These are phyloP conservation scores for Odontocerum albicorne DNA, from an alignment of 2,888 invertebrate genomes.

Conservation along the genomic window DNA sequence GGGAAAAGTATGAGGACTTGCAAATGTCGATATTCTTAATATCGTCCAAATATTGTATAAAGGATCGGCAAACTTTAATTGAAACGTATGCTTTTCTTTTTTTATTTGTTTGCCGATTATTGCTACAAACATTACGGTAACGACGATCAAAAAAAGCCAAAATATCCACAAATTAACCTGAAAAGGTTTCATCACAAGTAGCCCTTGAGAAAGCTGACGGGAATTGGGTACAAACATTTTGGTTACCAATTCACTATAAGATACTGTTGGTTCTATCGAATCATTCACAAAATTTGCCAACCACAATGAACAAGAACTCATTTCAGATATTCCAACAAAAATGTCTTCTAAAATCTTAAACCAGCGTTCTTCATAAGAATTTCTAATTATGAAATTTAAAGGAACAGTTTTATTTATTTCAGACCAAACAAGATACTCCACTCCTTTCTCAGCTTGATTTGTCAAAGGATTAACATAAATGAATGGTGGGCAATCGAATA, in stretches of 20 bases:
- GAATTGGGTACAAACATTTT: not conserved
- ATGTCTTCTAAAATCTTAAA: not conserved
- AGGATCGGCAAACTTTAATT: not conserved
- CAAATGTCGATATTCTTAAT: slow-evolving; percentile 15
- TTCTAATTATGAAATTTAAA: not conserved
- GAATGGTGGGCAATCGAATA: not conserved
- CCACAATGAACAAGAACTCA: not conserved
- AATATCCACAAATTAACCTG: too few relatives aligned
- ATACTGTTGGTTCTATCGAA: not conserved
- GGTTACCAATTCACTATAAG: not conserved
- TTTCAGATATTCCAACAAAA: not conserved
- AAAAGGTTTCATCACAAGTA: not conserved
- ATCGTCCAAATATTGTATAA: slow-evolving; percentile 16
- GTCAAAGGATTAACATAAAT: not conserved
- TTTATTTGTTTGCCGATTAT: too few relatives aligned
- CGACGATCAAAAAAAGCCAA: too few relatives aligned
- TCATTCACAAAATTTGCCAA: not conserved
- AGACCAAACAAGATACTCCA: not conserved
- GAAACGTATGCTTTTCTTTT: not conserved
- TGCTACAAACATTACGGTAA: too few relatives aligned
- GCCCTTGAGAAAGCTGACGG: not conserved
- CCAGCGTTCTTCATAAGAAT: not conserved
- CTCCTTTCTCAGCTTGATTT: not conserved
- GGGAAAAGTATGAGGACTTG: slow-evolving; percentile 16
- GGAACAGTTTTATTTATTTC: not conserved